These are phyloP conservation scores for Oxytorus armatus DNA, from an alignment of 2,888 invertebrate genomes.

Conservation along the genomic window DNA sequence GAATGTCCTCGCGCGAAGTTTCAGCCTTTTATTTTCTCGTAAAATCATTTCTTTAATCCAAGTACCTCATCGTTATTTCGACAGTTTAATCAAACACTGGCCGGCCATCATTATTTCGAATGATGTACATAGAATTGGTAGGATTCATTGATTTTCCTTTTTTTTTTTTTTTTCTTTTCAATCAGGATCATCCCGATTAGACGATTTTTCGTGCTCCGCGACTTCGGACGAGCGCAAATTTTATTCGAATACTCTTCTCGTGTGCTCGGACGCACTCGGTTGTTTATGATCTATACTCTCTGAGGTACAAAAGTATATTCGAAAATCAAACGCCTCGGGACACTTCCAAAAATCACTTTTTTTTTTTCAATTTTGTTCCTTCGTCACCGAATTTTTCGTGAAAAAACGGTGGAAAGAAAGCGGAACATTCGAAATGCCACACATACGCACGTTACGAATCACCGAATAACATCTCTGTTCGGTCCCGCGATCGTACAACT, in stretches of 20 bases:
- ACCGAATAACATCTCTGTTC: slow-evolving; percentile 11
- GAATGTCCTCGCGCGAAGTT: slow-evolving; percentile 78
- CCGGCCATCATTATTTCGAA: slow-evolving; percentile 73
- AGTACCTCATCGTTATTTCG: slow-evolving; percentile 75
- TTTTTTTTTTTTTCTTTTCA: slow-evolving; percentile 24
- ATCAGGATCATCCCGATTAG: slow-evolving; percentile 46
- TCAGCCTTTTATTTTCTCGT: slow-evolving; percentile 68
- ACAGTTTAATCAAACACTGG: slow-evolving; percentile 73
- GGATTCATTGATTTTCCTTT: slow-evolving; percentile 68
- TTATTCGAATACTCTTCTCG: slow-evolving; percentile 2
- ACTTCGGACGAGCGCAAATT: not conserved
- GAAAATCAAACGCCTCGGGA: slow-evolving; percentile 60
- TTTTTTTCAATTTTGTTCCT: not conserved
- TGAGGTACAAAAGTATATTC: slow-evolving; percentile 67
- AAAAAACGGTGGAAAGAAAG: too few species aligned
- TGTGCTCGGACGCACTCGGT: slow-evolving; percentile 6
- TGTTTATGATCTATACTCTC: slow-evolving; percentile 46
- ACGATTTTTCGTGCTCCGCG: slow-evolving; percentile 7
- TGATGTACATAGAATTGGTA: slow-evolving; percentile 75
- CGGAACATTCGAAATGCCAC: not conserved
- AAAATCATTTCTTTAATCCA: slow-evolving; percentile 75
- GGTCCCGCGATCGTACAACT: slow-evolving; percentile 54
- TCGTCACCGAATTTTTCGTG: too few species aligned
- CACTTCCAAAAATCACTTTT: slow-evolving; percentile 26
- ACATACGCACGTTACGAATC: not conserved